These are phyloP conservation scores for Vireo altiloquus DNA, from an alignment of 2,113 vertebrate genomes.

Conservation along the genomic window DNA sequence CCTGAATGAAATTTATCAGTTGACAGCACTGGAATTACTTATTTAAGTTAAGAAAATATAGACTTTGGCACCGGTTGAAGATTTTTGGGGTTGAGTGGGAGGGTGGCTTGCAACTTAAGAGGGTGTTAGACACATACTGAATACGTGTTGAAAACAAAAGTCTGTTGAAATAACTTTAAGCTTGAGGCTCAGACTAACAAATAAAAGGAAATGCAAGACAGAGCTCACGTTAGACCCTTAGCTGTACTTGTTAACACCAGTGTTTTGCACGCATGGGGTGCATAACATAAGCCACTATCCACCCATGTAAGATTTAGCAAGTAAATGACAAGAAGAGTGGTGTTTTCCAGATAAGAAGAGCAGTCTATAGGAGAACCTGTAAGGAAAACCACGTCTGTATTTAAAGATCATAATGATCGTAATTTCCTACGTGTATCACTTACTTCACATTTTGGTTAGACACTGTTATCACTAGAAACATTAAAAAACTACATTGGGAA, in stretches of 20 bases:
- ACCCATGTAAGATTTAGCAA: background rate
- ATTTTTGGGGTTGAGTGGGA: slow-evolving; percentile 24
- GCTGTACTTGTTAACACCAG: background rate
- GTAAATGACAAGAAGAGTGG: background rate
- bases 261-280: background rate
- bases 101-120: slow-evolving; percentile 40
- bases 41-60: slow-evolving; percentile 51
- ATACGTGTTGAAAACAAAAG: slow-evolving; percentile 57
- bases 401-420: background rate
- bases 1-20: slow-evolving; percentile 40
- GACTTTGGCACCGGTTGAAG: slow-evolving; percentile 30
- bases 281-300: background rate
- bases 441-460: background rate
- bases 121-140: slow-evolving; percentile 27
- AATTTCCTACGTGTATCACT: background rate
- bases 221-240: background rate
- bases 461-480: background rate
- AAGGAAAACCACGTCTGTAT: background rate
- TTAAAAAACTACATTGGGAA: background rate
- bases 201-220: slow-evolving; percentile 33
- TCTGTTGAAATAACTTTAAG: slow-evolving; percentile 3
- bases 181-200: background rate
- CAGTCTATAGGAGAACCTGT: background rate
- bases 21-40: slow-evolving; percentile 39
- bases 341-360: background rate